These are phyloP conservation scores for Chiridota heheva DNA, from an alignment of 35 echinoderm and acorn worm species.

Conservation along the genomic window DNA sequence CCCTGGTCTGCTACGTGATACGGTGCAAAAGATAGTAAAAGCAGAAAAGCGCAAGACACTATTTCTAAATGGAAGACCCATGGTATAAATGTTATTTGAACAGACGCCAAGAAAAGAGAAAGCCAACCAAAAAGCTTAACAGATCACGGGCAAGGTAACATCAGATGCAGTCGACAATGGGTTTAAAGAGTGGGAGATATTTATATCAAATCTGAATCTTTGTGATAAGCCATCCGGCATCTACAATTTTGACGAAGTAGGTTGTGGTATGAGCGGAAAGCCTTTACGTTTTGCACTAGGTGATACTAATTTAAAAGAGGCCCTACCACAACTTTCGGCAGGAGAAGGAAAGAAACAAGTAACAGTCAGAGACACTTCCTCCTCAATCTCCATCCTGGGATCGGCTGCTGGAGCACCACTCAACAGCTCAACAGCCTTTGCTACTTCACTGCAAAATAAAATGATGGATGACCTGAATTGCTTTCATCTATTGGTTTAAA, in stretches of 20 bases:
- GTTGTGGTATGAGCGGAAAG: not conserved
- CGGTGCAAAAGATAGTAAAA: no score
- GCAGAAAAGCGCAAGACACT: no score
- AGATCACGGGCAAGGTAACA: not conserved
- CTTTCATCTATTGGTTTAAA: slow-evolving; percentile 2
- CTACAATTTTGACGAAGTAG: no score
- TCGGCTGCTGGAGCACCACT: slow-evolving; percentile 4
- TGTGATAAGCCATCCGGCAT: no score
- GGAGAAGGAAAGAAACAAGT: slow-evolving; percentile 1
- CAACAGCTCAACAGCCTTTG: not conserved
- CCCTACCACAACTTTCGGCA: not conserved
- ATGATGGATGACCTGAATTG: not conserved
- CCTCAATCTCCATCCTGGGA: slow-evolving; percentile 18
- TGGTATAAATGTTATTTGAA: no score
- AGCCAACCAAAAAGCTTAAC: not conserved
- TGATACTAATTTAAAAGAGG: not conserved
- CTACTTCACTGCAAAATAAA: not conserved
- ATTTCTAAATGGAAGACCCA: no score
- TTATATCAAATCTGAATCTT: not conserved
- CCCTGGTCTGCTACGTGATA: no score
- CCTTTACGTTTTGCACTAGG: not conserved
- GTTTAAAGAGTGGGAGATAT: not conserved
- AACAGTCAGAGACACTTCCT: not conserved
- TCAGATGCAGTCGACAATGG: not conserved
- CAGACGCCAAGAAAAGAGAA: no score